Conservation (phyloP, 2,113 vertebrate species). For the Morone chrysops region DNA sequence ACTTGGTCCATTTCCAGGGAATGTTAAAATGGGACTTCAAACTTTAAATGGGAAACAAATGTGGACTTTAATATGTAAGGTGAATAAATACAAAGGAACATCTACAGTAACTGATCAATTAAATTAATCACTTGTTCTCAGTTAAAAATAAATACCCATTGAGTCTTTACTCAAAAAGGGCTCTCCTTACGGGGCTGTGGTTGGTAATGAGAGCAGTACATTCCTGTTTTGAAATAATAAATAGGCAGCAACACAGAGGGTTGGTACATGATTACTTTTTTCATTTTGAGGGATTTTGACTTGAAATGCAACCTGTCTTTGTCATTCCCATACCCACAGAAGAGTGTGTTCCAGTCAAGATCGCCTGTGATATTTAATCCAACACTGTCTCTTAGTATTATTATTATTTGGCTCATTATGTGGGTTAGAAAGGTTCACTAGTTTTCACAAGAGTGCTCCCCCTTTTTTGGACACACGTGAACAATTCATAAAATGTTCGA, state of each 20-base stretch:
- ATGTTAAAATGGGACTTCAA: constrained; percentile 25
- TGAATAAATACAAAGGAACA: constrained; percentile 25
- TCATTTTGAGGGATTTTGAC: constrained; percentile 18
- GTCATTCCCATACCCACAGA: constrained; percentile 6
- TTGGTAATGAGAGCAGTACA: constrained; percentile 43
- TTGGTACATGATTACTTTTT: neutral
- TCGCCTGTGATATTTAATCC: constrained; percentile 6
- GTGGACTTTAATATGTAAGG: neutral
- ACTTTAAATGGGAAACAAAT: neutral
- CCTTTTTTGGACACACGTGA: constrained; percentile 39
- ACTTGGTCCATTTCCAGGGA: constrained; percentile 63
- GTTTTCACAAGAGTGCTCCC: constrained; percentile 41
- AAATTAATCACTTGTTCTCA: constrained; percentile 10
- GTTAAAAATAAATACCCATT: constrained; percentile 56
- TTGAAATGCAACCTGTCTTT: constrained; percentile 29
- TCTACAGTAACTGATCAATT: constrained; percentile 27
- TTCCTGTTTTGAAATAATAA: constrained; percentile 43
- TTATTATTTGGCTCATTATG: constrained; percentile 68
- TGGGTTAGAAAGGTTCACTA: constrained; percentile 53
- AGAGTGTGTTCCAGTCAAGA: constrained; percentile 13
- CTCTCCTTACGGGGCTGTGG: constrained; percentile 38
- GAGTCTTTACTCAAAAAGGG: constrained; percentile 31
- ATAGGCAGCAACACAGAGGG: constrained; percentile 36
- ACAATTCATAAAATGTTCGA: constrained; percentile 30
- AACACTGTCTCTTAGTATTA: constrained; percentile 10